Conservation (phyloP, 2,113 vertebrate species). For the Sitta europaea region DNA sequence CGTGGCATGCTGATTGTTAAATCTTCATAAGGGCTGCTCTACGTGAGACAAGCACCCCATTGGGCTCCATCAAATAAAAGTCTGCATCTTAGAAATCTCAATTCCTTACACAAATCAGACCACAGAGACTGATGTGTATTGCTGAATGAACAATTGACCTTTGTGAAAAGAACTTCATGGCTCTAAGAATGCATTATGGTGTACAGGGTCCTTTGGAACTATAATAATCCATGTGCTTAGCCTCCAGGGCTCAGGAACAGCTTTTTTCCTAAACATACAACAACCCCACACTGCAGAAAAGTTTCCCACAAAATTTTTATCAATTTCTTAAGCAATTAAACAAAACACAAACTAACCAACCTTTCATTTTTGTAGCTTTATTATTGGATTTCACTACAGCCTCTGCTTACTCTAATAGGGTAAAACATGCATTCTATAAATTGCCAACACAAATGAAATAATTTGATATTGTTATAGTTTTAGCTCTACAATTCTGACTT, state of each 20-base stretch:
- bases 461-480: not conserved
- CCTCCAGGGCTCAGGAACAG: not conserved
- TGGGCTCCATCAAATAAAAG: slow-evolving; percentile 18
- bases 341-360: not conserved
- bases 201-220: not conserved
- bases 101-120: not conserved
- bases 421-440: not conserved
- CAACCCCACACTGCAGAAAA: accelerated
- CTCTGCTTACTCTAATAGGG: not conserved
- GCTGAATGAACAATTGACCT: not conserved
- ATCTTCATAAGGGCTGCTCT: slow-evolving; percentile 8
- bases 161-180: not conserved
- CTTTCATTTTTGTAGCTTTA: not conserved
- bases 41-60: not conserved
- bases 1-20: slow-evolving; percentile 27
- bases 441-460: not conserved
- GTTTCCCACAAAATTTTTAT: not conserved
- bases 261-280: not conserved
- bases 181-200: not conserved
- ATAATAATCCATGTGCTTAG: not conserved
- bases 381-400: not conserved
- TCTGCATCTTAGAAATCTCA: not conserved
- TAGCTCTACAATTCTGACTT: not conserved
- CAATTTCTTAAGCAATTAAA: not conserved
- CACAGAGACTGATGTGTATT: not conserved